Evolutionary conservation across 2,113 vertebrate species (phyloP), one percentile per base, ranked within the genome.

Genomic region (Todiramphus saurophagus): DNA sequence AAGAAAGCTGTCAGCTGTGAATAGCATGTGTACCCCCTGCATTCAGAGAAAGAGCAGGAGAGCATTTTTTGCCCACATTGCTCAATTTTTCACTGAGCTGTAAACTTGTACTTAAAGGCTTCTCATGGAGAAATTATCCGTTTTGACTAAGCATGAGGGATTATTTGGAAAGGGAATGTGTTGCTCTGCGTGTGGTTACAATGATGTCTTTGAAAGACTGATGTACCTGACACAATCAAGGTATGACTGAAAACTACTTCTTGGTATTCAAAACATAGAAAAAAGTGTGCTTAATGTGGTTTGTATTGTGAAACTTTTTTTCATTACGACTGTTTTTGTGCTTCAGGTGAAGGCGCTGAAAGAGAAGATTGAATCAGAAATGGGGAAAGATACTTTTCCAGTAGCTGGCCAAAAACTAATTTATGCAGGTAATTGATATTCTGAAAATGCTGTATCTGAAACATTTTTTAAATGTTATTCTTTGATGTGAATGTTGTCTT

Each of bases 281-380:
- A 11, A 56, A 69, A 79, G 14, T 44, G 3, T 63, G 10, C 10
- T 58, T 85, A 72, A 75, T 39, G 66, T 10, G 12, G 6, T 67
- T 53, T 90, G 23, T 89, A 27, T 64, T 84, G 25, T 86, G 21
- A 67, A 82, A 58, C 43, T 35, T 74, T 92, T 33, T 68, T 48
- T 62, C 48, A 70, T 87, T 84, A 77, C 81, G 46, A 37, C 44
- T 85, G 10, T 81, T 96, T 96, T 11, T 97, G 58, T 97, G 51
- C 43, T 94, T 55, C 95, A 99, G 99, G 99, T 99, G 88, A 99
- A 98, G 94, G 98, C 98, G 23, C 96, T 99, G 95, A 99, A 99
- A 96, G 99, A 99, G 98, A 99, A 98, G 97, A 99, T 99, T 96
- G 99, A 99, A 97, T 98, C 98, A 91, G 99, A 99, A 97, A 99